Conservation (phyloP, 35 echinoderm and acorn worm genomes). For the Amphiura filiformis region DNA sequence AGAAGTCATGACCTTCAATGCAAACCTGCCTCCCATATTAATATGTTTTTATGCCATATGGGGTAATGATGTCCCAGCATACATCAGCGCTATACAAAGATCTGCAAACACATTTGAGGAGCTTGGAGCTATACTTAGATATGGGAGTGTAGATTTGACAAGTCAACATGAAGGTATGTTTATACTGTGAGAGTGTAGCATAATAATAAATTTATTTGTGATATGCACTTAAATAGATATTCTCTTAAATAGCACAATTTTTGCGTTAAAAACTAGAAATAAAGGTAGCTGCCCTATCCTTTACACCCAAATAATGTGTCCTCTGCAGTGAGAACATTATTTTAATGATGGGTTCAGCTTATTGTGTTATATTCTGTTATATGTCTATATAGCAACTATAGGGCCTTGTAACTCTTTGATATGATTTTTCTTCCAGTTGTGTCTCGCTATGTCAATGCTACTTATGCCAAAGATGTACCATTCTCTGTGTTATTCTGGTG, state of each 20-base stretch:
- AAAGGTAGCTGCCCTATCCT: too few species aligned
- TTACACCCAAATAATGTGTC: too few species aligned
- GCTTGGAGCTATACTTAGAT: conserved; percentile 3
- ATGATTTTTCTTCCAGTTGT: conserved; percentile 35
- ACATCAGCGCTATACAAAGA: background rate
- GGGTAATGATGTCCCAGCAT: background rate
- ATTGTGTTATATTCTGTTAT: background rate
- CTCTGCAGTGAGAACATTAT: too few species aligned
- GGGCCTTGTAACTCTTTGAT: too few species aligned
- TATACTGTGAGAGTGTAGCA: too few species aligned
- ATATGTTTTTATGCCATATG: conserved; percentile 33
- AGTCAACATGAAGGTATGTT: conserved; percentile 18
- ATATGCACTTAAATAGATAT: too few species aligned
- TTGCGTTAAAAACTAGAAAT: too few species aligned
- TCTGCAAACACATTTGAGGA: background rate
- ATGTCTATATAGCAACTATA: background rate
- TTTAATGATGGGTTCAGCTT: too few species aligned
- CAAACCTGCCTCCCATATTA: background rate
- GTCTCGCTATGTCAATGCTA: conserved; percentile 22
- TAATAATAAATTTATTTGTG: too few species aligned
- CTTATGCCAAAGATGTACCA: conserved; percentile 26
- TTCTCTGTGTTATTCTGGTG: conserved; percentile 43
- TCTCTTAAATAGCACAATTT: too few species aligned
- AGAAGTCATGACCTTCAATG: background rate
- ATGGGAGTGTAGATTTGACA: conserved; percentile 20